Percentiles rank a stretch among this genome's conserved stretches.
phyloP scores from a whole-genome alignment of 2,888 invertebrate genomes.

The Tryphoninae sp. region DNA sequence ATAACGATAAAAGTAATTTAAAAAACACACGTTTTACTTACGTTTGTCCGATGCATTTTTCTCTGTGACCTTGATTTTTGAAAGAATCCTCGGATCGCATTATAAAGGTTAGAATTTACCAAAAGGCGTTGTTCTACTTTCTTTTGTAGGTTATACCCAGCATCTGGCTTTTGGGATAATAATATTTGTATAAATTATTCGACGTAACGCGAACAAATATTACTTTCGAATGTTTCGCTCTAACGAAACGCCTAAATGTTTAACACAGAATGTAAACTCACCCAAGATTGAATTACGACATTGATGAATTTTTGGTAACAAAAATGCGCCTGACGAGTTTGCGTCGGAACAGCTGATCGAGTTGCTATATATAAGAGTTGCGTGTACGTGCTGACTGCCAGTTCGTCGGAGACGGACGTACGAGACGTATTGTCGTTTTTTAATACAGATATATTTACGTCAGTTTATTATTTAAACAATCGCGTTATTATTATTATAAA shows the following conservation, averaged over 20 bases:
- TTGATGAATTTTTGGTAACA: not conserved
- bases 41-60: slow-evolving; percentile 73
- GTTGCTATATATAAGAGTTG: not conserved
- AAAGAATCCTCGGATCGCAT: slow-evolving; percentile 41
- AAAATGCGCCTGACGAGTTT: not conserved
- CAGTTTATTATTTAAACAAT: not conserved
- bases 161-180: too few relatives aligned
- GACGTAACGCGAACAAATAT: not conserved
- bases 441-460: not conserved
- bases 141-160: slow-evolving; percentile 22
- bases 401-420: not conserved
- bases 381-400: not conserved
- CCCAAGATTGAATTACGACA: not conserved
- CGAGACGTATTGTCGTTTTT: not conserved
- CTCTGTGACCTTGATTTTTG: not conserved
- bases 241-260: too few relatives aligned
- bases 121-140: not conserved
- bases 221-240: not conserved
- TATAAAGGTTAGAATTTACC: slow-evolving; percentile 11
- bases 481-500: slow-evolving; percentile 42
- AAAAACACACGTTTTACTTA: slow-evolving; percentile 61
- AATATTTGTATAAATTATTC: not conserved
- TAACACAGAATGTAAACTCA: not conserved
- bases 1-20: not conserved
- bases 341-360: not conserved